A percentile compares a stretch with the other conserved stretches of the same genome.
phyloP scores from a whole-genome alignment of 2,888 invertebrate species.

The Synanthedon andrenaeformis region DNA sequence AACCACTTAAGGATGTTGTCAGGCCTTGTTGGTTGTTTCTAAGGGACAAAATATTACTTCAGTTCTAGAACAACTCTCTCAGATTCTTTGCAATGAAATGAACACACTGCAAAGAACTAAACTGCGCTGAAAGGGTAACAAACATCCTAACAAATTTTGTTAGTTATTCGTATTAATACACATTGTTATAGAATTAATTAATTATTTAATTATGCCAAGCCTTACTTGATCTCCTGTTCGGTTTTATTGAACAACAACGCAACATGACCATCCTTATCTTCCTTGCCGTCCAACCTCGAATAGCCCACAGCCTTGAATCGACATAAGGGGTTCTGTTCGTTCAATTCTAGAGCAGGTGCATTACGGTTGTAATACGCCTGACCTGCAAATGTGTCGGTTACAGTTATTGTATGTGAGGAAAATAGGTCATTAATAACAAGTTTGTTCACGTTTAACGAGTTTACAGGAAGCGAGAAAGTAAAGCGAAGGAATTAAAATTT shows the following conservation, averaged over 20 bases:
- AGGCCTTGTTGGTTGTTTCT: slow-evolving; percentile 79
- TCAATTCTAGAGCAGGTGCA: slow-evolving; percentile 84
- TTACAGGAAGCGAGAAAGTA: too few relatives aligned
- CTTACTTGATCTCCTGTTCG: slow-evolving; percentile 81
- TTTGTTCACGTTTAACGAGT: background rate
- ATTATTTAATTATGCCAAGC: slow-evolving; percentile 3
- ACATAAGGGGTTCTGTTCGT: slow-evolving; percentile 90
- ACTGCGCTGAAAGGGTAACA: too few relatives aligned
- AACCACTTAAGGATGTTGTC: slow-evolving; percentile 73
- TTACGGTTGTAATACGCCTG: slow-evolving; percentile 83
- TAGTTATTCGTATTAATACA: too few relatives aligned
- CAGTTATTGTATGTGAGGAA: too few relatives aligned
- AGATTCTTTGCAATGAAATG: background rate
- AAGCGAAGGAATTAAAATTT: background rate
- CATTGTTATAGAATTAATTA: too few relatives aligned
- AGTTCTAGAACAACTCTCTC: background rate
- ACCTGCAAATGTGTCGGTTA: slow-evolving; percentile 35
- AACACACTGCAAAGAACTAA: too few relatives aligned
- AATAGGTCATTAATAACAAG: background rate
- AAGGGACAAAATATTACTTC: slow-evolving; percentile 15
- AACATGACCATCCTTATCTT: slow-evolving; percentile 93
- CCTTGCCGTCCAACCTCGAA: slow-evolving; percentile 85
- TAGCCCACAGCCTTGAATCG: slow-evolving; percentile 96
- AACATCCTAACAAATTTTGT: too few relatives aligned
- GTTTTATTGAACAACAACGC: slow-evolving; percentile 86